phyloP scores from a whole-genome alignment of 2,888 invertebrate species.

The Caenorhabditis sp. region DNA sequence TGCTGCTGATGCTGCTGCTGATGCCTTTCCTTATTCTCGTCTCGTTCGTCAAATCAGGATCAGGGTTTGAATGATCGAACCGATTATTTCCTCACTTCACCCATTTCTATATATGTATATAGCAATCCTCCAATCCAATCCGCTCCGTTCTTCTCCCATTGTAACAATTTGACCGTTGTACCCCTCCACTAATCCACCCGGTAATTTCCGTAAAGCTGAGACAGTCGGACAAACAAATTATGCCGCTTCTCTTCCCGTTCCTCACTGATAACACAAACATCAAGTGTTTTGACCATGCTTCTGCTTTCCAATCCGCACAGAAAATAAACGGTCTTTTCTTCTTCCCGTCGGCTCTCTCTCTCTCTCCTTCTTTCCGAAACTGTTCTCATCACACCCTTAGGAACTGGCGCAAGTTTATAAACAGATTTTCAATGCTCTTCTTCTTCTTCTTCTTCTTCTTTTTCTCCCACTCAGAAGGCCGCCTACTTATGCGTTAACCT shows the following conservation, averaged over 20 bases:
- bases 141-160: too few species aligned
- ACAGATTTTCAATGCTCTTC: slow-evolving; percentile 31
- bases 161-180: too few species aligned
- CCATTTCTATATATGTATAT: slow-evolving; percentile 24
- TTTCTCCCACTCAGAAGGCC: slow-evolving; percentile 6
- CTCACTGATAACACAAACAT: slow-evolving; percentile 51
- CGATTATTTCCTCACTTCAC: slow-evolving; percentile 32
- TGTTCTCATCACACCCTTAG: background rate
- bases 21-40: slow-evolving; percentile 37
- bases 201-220: background rate
- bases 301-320: slow-evolving; percentile 42
- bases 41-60: slow-evolving; percentile 40
- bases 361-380: background rate
- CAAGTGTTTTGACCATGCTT: slow-evolving; percentile 53
- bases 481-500: slow-evolving; percentile 39
- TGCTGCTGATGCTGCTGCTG: too few species aligned
- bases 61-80: slow-evolving; percentile 49
- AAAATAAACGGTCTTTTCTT: slow-evolving; percentile 22
- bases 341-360: background rate
- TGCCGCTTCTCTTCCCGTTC: slow-evolving; percentile 3
- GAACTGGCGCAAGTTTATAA: slow-evolving; percentile 40
- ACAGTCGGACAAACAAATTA: background rate
- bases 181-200: too few species aligned
- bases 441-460: background rate
- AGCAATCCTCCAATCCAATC: too few species aligned